Evolutionary conservation across 2,113 vertebrate genomes (phyloP), one percentile per base, ranked within the genome.

Genomic region (Philantomba maxwellii): DNA sequence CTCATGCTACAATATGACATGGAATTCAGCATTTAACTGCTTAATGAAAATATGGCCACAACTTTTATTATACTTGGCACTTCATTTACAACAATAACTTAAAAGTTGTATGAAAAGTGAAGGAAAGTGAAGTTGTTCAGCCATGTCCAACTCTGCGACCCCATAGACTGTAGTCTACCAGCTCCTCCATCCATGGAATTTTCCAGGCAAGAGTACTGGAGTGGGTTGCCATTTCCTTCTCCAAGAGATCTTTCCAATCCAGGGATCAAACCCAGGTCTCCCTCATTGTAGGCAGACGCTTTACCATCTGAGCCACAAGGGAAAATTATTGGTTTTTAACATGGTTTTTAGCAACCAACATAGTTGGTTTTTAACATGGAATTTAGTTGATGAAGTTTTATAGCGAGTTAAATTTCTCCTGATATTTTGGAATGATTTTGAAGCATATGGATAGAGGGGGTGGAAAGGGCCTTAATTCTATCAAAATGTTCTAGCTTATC

Each of bases 331-430:
- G 66, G 21, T 23, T 39, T 73, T 36, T 36, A 70, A 36, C n/a
- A 11, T 36, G n/a, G n/a, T 70, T 70, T 70, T 73, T 39, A 73
- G 39, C 66, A 39, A 73, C n/a, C 66, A 73, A 25, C 66, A 70
- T 70, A 70, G 9, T 51, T 8, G 6, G 19, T 75, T 87, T 53
- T 45, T 91, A 53, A 95, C 39, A 30, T 33, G 30, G 36, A 91
- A 94, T 62, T 73, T 51, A 87, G 45, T n/a, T 94, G 94, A 91
- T 82, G 39, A 96, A 77, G 49, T 78, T 92, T 89, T 93, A 57
- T 30, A 62, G 12, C 2, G 8, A 83, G 87, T 53, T 91, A 93
- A 75, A 66, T 78, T 51, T 81, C 53, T 88, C 28, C 30, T 62
- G 55, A 70, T 87, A 62, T 80, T 88, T 97, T 96, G 75, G 45